These are phyloP conservation scores for Lypha dubia DNA, from an alignment of 2,888 invertebrate genomes.

Conservation along the genomic window DNA sequence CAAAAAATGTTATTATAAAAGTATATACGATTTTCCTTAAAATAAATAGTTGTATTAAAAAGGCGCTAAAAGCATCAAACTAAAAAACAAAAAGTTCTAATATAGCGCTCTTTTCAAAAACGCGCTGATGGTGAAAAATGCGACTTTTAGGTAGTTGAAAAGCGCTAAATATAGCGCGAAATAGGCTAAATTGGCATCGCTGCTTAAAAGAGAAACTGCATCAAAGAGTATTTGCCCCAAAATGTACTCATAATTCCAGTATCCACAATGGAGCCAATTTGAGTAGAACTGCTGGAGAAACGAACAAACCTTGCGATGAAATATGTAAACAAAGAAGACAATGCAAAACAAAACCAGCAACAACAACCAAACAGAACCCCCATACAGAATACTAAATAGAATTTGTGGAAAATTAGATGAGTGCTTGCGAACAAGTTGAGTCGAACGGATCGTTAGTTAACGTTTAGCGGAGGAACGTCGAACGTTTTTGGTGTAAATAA, in stretches of 20 bases:
- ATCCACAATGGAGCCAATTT: conserved; percentile 37
- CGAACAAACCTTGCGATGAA: conserved; percentile 38
- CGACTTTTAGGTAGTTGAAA: no score
- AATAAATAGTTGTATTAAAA: no score
- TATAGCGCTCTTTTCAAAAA: no score
- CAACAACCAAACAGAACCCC: conserved; percentile 37
- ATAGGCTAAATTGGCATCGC: no score
- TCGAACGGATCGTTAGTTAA: conserved; percentile 63
- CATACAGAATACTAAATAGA: conserved; percentile 62
- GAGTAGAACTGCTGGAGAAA: conserved; percentile 51
- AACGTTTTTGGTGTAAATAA: conserved; percentile 59
- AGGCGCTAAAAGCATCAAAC: no score
- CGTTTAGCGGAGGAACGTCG: conserved; percentile 60
- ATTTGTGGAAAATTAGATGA: conserved; percentile 61
- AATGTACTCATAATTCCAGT: conserved; percentile 41
- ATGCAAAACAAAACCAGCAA: conserved; percentile 35
- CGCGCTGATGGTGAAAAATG: no score
- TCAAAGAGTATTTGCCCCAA: neutral
- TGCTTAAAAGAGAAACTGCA: neutral
- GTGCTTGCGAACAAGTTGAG: conserved; percentile 69
- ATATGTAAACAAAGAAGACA: conserved; percentile 53
- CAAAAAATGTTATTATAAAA: no score
- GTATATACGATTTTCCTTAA: no score
- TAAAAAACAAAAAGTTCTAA: no score
- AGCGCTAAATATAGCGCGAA: no score